Conservation (phyloP, 2,888 invertebrate species). For the Perdita meconis region DNA sequence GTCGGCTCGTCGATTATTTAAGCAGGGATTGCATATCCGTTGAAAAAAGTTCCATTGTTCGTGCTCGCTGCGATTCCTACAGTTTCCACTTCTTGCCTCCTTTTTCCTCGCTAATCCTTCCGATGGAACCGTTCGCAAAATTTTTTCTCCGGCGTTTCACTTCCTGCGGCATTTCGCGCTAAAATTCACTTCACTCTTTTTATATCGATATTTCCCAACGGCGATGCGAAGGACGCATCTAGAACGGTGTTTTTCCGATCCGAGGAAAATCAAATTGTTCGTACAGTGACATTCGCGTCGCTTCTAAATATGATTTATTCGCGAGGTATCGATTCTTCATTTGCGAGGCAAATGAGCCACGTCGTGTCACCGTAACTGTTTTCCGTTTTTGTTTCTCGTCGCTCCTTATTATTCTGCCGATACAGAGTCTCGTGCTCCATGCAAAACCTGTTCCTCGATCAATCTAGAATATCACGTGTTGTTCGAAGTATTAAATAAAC, state of each 20-base stretch:
- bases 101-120: neutral
- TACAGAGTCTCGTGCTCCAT: neutral
- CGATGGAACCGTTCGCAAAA: neutral
- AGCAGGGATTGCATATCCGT: neutral
- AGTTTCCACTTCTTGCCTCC: neutral
- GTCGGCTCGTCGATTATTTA: too few species aligned
- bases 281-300: constrained; percentile 6
- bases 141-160: neutral
- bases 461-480: constrained; percentile 3
- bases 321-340: constrained; percentile 57
- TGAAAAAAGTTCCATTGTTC: neutral
- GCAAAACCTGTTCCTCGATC: neutral
- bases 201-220: neutral
- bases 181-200: constrained; percentile 3
- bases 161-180: neutral
- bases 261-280: constrained; percentile 9
- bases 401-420: neutral
- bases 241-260: too few species aligned
- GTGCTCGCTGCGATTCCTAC: neutral
- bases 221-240: constrained; percentile 1
- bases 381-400: constrained; percentile 16
- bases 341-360: constrained; percentile 56
- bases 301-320: constrained; percentile 50
- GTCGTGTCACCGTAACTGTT: constrained; percentile 1
- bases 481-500: neutral